A percentile compares a stretch with the other conserved stretches of the same genome.
Conservation (phyloP, 2,113 vertebrate species). For the Perca schrenkii region DNA sequence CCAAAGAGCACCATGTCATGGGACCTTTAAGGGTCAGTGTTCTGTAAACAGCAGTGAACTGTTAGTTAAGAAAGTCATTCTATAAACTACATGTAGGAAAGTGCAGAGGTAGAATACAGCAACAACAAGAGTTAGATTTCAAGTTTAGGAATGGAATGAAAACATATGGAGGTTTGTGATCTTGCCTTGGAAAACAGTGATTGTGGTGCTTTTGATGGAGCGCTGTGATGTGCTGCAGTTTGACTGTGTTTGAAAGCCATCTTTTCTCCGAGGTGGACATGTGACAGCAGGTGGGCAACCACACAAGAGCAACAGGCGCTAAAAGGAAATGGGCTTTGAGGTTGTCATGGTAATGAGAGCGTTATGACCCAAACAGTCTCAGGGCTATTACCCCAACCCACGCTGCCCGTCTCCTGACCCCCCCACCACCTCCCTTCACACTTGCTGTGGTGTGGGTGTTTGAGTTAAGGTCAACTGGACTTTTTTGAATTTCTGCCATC, state of each 20-base stretch:
- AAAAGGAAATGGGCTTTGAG: constrained; percentile 69
- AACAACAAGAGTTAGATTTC: constrained; percentile 11
- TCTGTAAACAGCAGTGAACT: constrained; percentile 31
- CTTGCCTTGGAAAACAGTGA: constrained; percentile 26
- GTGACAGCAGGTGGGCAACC: constrained; percentile 74
- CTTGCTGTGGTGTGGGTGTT: constrained; percentile 43
- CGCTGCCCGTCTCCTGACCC: constrained; percentile 40
- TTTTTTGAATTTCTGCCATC: constrained; percentile 69
- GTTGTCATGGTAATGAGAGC: constrained; percentile 72
- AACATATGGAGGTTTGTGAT: constrained; percentile 22
- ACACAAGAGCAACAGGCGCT: constrained; percentile 66
- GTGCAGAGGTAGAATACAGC: constrained; percentile 29
- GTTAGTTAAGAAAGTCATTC: constrained; percentile 3
- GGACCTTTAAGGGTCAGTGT: constrained; percentile 5
- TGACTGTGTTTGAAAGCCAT: constrained; percentile 57
- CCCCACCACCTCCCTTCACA: constrained; percentile 16
- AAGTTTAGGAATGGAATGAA: constrained; percentile 32
- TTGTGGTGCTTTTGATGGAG: constrained; percentile 42
- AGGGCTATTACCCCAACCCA: constrained; percentile 48
- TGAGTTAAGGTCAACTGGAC: constrained; percentile 48
- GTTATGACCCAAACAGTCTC: constrained; percentile 75
- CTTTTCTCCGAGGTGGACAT: constrained; percentile 36
- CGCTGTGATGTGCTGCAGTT: constrained; percentile 39
- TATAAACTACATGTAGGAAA: constrained; percentile 24
- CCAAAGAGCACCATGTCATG: no score